Base-by-base conservation (phyloP, 35 echinoderm and acorn worm genomes). In the Amphiura filiformis region DNA sequence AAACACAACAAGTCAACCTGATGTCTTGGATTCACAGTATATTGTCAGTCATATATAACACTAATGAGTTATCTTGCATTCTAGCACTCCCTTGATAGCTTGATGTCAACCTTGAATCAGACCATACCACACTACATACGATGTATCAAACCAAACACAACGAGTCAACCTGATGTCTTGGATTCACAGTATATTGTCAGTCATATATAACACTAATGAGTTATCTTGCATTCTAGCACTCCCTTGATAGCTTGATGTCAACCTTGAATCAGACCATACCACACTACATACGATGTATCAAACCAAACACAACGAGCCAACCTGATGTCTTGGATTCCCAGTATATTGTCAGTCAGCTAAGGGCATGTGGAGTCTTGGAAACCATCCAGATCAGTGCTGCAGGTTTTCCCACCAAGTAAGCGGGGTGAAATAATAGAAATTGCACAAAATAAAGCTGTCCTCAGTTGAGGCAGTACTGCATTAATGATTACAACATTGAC, bases 251-350 rank as follows among this genome's bases (percentile, higher is more conserved):
- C 49, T 65, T 94, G 76, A 90, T 98, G 92, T 14, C 40, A 28
- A 92, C 86, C 0, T 44, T 94, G 31, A 91, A 76, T 65, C 38
- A 42, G 15, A 94, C 92, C 0, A 77, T 82, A 13, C 96, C 96
- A 36, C 96, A 92, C 35, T 98, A 98, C 89, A 98, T 98, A 36
- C 86, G 96, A 44, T 98, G 96, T 83, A 94, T 98, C 52, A 97
- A 97, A 39, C 95, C 95, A 18, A 97, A 91, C 52, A 11, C 34
- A 14, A 78, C 90, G 23, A 94, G 93, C 75, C 65, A 76, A 79
- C 86, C 89, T 18, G 87, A 84, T 39, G 34, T 84, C 23, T 98
- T 98, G 86, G 89, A 98, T 42, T 80, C 44, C 33, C 49, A 47
- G 28, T 88, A 91, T 87, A 92, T 98, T 22, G 84, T 86, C 56